These are phyloP conservation scores for Sycophila texana DNA, from an alignment of 2,888 invertebrate species.

Conservation along the genomic window DNA sequence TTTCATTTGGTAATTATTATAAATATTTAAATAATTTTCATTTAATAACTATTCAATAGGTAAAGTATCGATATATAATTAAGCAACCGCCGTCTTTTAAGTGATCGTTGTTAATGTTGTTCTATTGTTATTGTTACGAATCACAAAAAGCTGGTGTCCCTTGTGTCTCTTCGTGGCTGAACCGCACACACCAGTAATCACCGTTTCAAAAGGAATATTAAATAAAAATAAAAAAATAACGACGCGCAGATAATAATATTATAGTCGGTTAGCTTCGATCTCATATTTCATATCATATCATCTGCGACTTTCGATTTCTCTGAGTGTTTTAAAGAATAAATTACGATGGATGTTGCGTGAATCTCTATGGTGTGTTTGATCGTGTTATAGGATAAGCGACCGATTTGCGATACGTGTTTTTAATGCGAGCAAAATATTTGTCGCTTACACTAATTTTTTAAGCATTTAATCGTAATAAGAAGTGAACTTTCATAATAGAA, in stretches of 20 bases:
- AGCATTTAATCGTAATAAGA: constrained; percentile 15
- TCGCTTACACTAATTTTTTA: constrained; percentile 18
- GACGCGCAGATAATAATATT: not conserved
- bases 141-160: constrained; percentile 12
- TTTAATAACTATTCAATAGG: not conserved
- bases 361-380: constrained; percentile 18
- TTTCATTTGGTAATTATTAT: no score
- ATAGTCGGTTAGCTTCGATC: not conserved
- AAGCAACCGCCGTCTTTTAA: constrained; percentile 53
- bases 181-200: not conserved
- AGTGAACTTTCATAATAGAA: constrained; percentile 34
- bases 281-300: constrained; percentile 29
- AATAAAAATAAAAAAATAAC: no score
- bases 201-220: constrained; percentile 1
- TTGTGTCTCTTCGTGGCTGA: constrained; percentile 12
- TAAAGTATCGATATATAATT: constrained; percentile 45
- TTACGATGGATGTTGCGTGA: constrained; percentile 10
- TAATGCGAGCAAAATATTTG: not conserved
- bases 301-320: constrained; percentile 2
- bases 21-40: no score
- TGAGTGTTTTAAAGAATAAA: constrained; percentile 10
- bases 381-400: not conserved
- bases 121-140: constrained; percentile 52
- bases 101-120: constrained; percentile 56
- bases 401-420: not conserved